Evolutionary conservation across 2,797 vertebrate genomes (phyloP).

Genomic region (Sebastes reedi): DNA sequence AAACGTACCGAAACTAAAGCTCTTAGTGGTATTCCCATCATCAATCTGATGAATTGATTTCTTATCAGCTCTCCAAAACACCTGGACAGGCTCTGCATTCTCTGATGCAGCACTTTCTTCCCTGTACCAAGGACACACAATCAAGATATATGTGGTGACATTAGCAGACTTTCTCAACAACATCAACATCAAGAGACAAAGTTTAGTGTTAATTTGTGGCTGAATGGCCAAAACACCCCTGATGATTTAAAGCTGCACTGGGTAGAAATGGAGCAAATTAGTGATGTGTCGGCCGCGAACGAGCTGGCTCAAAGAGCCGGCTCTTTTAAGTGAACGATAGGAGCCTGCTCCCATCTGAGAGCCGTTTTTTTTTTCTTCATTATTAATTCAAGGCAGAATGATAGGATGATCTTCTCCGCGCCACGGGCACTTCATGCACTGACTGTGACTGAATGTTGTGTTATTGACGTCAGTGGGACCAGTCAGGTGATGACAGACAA

Average conservation of each 20-base stretch:
- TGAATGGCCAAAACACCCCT: not conserved
- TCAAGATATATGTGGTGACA: not conserved
- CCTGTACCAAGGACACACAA: slow-evolving; percentile 47
- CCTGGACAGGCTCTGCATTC: slow-evolving; percentile 67
- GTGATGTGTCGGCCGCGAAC: no score
- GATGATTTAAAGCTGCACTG: not conserved
- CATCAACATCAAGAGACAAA: not conserved
- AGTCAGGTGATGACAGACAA: no score
- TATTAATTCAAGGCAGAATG: no score
- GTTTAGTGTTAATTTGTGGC: not conserved
- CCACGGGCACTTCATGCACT: no score
- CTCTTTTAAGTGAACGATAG: no score
- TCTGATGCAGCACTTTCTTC: slow-evolving; percentile 58
- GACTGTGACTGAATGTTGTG: no score
- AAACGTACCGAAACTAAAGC: slow-evolving; percentile 91
- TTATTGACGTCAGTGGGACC: no score
- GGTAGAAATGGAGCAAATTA: no score
- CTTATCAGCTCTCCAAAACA: slow-evolving; percentile 87
- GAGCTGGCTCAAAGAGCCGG: no score
- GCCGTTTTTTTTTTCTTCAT: no score
- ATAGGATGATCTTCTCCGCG: no score
- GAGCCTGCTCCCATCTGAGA: no score
- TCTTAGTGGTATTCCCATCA: slow-evolving; percentile 84
- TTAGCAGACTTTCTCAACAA: not conserved
- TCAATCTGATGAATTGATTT: slow-evolving; percentile 87